Evolutionary conservation across 2,797 vertebrate species (phyloP).

Genomic region (Anisognathus igniventris): DNA sequence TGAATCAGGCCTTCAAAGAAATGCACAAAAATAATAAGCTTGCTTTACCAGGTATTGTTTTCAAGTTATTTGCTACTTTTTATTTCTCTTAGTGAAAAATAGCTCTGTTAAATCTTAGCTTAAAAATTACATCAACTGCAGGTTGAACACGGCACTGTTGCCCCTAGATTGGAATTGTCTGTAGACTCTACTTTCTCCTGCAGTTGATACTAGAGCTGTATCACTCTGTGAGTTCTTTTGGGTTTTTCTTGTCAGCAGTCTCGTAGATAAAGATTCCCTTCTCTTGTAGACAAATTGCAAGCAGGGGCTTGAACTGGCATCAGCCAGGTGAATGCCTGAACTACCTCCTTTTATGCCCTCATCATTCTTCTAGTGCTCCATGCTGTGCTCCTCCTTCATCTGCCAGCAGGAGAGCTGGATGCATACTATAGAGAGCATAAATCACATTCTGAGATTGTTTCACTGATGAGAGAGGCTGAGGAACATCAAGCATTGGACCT

Average conservation of each 20-base stretch:
- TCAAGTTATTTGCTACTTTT: neutral
- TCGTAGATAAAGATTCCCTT: neutral
- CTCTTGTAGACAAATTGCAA: neutral
- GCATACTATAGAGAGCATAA: neutral
- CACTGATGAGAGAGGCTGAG: neutral
- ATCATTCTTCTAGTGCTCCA: neutral
- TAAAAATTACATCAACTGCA: neutral
- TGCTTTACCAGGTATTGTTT: conserved; percentile 88
- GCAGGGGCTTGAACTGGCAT: neutral
- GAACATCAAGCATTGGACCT: neutral
- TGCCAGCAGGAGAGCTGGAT: neutral
- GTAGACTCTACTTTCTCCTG: neutral
- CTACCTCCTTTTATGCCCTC: neutral
- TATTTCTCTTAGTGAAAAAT: neutral
- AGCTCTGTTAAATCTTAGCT: neutral
- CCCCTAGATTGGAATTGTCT: neutral
- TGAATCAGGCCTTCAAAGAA: conserved; percentile 98
- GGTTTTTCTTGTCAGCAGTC: neutral
- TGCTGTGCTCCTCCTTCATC: neutral
- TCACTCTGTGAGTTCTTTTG: neutral
- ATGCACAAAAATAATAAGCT: conserved; percentile 99
- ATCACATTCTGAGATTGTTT: neutral
- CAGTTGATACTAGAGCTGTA: neutral
- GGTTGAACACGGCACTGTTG: neutral
- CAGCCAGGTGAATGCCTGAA: neutral